Conservation (phyloP, 2,797 vertebrate genomes). For the Acrossocheilus wenchowensis region DNA sequence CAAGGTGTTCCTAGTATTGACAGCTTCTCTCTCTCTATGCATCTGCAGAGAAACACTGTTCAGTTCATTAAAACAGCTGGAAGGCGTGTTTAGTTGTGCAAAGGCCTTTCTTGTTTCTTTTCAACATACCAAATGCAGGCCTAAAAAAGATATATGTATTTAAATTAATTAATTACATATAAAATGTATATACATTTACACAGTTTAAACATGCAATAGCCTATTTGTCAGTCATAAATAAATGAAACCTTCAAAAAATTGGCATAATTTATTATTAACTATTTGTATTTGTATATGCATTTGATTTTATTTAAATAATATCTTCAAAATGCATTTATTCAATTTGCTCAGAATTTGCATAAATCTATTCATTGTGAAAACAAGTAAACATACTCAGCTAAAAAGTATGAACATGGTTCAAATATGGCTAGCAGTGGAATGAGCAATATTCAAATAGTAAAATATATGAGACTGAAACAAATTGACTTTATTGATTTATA, state of each 20-base stretch:
- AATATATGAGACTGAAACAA: not conserved
- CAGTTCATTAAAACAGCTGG: constrained; percentile 6
- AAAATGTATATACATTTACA: not conserved
- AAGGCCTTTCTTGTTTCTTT: not conserved
- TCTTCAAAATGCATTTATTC: not conserved
- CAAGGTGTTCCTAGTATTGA: not conserved
- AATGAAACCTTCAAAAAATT: not conserved
- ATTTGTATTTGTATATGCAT: not conserved
- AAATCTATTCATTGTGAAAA: not conserved
- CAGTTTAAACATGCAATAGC: not conserved
- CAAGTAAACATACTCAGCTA: not conserved
- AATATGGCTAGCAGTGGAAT: not conserved
- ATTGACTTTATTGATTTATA: not conserved
- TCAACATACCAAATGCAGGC: not conserved
- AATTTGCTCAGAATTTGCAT: not conserved
- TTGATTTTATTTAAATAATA: not conserved
- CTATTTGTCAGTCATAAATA: not conserved
- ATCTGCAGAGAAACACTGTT: not conserved
- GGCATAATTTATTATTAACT: not conserved
- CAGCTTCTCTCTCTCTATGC: not conserved
- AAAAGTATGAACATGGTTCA: not conserved
- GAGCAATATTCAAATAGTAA: not conserved
- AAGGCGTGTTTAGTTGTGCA: not conserved
- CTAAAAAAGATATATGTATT: not conserved
- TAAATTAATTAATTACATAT: not conserved